Base-by-base conservation (phyloP, 2,888 invertebrate species). In the Micoletzkya japonica region DNA sequence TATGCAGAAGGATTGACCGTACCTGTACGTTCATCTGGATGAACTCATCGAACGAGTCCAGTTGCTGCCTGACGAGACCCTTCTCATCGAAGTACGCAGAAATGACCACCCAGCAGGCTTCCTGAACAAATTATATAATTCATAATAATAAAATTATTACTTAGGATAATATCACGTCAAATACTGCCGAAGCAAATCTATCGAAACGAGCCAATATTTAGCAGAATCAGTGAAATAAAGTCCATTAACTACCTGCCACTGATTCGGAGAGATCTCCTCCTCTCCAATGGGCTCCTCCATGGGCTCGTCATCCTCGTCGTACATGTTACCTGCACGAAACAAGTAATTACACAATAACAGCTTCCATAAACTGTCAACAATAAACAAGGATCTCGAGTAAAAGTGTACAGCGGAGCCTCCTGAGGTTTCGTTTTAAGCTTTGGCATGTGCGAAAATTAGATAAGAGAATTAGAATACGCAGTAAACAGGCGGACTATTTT, bases 21-120 rank as follows among this genome's bases (percentile, higher is more conserved):
- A 58, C 68, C 68, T 68, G 70, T 7, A 97, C 95, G 6, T 96
- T 95, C 96, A 97, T 97, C 87, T 95, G 96, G 86, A 98, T 97
- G 86, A 98, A 98, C 88, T 98, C 98, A 89, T 98, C 97, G 86
- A 98, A 98, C 85, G 96, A 97, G 87, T 99, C 98, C 79, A 99
- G 89, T 86, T 99, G 98, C 86, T 99, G 98, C 64, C 98, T 91
- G 56, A 99, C 98, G 76, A 99, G 90, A 87, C 98, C 98, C 88
- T 99, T 99, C 87, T 99, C 99, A 86, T 99, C 98, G 86, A 99
- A 99, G 87, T 98, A 99, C 0, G 98, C 95, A 86, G 96, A 96
- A 86, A 99, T 99, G 73, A 99, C 97, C 85, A 98, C 96, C 98
- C 98, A 99, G 85, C 98, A 98, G 57, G 98, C 98, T 89, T 84